phyloP scores from a whole-genome alignment of 2,888 invertebrate genomes.

The Danaus chrysippus region DNA sequence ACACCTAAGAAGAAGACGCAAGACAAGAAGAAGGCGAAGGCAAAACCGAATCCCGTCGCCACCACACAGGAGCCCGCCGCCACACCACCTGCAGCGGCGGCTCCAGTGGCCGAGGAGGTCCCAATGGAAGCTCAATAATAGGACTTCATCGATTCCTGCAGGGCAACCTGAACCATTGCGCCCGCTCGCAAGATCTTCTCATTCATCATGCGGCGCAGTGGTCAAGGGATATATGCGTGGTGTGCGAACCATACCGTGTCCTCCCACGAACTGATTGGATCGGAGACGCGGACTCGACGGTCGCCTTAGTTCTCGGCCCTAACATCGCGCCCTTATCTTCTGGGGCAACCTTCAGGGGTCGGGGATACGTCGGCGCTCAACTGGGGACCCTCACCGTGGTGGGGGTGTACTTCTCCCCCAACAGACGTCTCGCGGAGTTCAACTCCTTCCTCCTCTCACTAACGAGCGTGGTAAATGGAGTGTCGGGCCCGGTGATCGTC shows the following conservation, averaged over 20 bases:
- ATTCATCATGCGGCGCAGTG: no score
- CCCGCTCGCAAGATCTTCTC: no score
- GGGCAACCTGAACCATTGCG: no score
- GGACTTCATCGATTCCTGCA: no score
- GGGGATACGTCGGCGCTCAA: slow-evolving; percentile 17
- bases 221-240: no score
- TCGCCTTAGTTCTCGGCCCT: slow-evolving; percentile 2
- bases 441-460: slow-evolving; percentile 19
- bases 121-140: no score
- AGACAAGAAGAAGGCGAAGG: not conserved
- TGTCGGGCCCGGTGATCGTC: slow-evolving; percentile 17
- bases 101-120: no score
- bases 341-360: slow-evolving; percentile 8
- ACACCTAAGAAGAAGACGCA: not conserved
- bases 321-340: not conserved
- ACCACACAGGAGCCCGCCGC: no score
- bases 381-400: slow-evolving; percentile 20
- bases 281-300: no score
- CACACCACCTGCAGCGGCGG: no score
- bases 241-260: no score
- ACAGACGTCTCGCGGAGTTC: slow-evolving; percentile 13
- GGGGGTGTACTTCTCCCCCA: slow-evolving; percentile 26
- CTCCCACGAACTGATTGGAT: no score
- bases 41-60: not conserved
- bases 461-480: slow-evolving; percentile 12